These are phyloP conservation scores for Patella caerulea DNA, from an alignment of 2,888 invertebrate genomes.

Conservation along the genomic window DNA sequence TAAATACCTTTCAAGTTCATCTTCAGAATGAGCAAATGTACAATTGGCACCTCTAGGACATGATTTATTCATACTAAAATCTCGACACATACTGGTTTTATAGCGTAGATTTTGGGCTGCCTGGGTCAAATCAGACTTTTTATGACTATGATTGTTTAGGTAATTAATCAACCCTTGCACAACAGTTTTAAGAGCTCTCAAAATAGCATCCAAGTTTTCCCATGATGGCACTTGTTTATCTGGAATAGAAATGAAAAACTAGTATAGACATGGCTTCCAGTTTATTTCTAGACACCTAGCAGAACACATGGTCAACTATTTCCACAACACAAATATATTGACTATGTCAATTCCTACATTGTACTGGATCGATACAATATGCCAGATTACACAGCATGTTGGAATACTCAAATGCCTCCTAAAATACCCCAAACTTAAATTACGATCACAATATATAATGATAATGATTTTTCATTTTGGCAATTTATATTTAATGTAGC, in stretches of 20 bases:
- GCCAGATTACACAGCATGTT: too few relatives aligned
- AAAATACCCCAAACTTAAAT: too few relatives aligned
- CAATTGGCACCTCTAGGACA: constrained; percentile 91
- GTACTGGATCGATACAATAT: too few relatives aligned
- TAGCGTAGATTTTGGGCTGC: constrained; percentile 77
- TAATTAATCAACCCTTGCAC: constrained; percentile 85
- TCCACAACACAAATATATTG: too few relatives aligned
- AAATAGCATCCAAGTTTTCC: constrained; percentile 68
- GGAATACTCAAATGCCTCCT: too few relatives aligned
- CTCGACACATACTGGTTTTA: constrained; percentile 92
- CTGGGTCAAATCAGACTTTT: constrained; percentile 60
- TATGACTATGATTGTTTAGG: constrained; percentile 81
- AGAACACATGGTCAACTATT: too few relatives aligned
- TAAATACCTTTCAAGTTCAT: constrained; percentile 85
- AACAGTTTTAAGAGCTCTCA: constrained; percentile 74
- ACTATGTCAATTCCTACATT: too few relatives aligned
- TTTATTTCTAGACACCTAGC: too few relatives aligned
- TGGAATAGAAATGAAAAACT: constrained; percentile 30
- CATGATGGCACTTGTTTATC: constrained; percentile 69
- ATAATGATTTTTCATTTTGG: too few relatives aligned
- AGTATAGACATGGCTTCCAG: too few relatives aligned
- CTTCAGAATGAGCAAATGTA: constrained; percentile 92
- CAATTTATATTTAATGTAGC: too few relatives aligned
- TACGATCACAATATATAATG: too few relatives aligned
- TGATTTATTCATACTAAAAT: constrained; percentile 82